Percentiles rank a stretch among this genome's conserved stretches.
These are phyloP conservation scores for Acrocephalus scirpaceus DNA, from an alignment of 2,797 vertebrate species.

Conservation along the genomic window DNA sequence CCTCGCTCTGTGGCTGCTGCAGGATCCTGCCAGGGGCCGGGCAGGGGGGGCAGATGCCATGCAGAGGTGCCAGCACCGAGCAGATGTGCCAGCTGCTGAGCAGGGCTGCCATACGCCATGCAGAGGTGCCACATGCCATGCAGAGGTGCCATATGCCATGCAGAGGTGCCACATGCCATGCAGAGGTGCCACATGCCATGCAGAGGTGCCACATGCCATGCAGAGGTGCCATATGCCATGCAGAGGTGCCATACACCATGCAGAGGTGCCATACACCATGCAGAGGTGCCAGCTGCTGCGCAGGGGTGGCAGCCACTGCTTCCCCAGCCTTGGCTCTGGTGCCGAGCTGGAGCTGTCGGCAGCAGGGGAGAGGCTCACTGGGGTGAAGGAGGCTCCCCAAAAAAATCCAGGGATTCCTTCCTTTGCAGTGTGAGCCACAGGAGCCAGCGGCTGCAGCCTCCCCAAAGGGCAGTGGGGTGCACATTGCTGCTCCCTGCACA, in stretches of 20 bases:
- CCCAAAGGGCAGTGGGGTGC: rapidly evolving
- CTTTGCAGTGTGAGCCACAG: no score
- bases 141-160: background rate
- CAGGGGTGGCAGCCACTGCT: background rate
- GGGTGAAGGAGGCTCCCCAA: background rate
- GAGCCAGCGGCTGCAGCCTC: background rate
- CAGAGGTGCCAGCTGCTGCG: background rate
- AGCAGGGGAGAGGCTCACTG: rapidly evolving
- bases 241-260: background rate
- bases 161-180: background rate
- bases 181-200: background rate
- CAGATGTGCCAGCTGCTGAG: background rate
- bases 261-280: background rate
- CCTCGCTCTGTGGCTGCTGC: rapidly evolving
- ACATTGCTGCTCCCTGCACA: background rate
- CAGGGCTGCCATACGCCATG: background rate
- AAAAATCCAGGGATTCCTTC: background rate
- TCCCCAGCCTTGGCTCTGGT: background rate
- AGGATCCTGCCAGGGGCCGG: background rate
- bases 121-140: background rate
- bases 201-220: background rate
- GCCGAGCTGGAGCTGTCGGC: rapidly evolving
- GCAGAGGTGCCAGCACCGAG: background rate
- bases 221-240: background rate
- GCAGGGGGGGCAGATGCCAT: background rate